Conservation (phyloP, 2,888 invertebrate genomes). For the Calameuta idolon region DNA sequence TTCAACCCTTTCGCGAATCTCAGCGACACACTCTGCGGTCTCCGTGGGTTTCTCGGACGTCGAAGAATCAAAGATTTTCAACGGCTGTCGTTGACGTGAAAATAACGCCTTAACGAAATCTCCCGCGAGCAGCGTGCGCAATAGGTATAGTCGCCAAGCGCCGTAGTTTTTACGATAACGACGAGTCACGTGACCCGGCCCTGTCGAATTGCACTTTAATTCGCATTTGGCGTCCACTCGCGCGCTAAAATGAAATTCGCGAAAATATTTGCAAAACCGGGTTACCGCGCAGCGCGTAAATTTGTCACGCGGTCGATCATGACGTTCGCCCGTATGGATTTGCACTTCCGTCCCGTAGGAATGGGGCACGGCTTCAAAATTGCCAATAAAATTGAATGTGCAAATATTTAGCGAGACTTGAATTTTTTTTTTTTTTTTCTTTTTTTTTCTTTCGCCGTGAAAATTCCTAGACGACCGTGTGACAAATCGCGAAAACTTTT, state of each 20-base stretch:
- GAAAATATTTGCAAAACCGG: constrained; percentile 37
- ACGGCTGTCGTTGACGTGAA: too few species aligned
- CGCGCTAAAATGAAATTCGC: constrained; percentile 23
- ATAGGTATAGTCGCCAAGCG: too few species aligned
- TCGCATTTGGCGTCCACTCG: background rate
- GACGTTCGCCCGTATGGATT: background rate
- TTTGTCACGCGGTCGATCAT: constrained; percentile 38
- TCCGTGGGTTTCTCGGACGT: too few species aligned
- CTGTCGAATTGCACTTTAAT: constrained; percentile 13
- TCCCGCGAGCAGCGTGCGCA: too few species aligned
- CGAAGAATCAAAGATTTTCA: too few species aligned
- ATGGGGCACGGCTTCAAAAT: constrained; percentile 6
- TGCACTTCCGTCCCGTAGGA: too few species aligned
- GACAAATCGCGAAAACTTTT: constrained; percentile 31
- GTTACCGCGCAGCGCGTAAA: constrained; percentile 35
- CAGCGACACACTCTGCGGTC: too few species aligned
- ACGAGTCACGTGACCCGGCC: constrained; percentile 9
- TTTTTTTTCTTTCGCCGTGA: too few species aligned
- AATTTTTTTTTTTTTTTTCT: too few species aligned
- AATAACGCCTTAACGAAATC: too few species aligned
- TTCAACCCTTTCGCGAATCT: too few species aligned
- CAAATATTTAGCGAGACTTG: constrained; percentile 20
- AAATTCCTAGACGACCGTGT: constrained; percentile 1
- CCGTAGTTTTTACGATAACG: too few species aligned
- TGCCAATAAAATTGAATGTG: constrained; percentile 35